Conservation (phyloP, 2,888 invertebrate species). For the Synanthedon andrenaeformis region DNA sequence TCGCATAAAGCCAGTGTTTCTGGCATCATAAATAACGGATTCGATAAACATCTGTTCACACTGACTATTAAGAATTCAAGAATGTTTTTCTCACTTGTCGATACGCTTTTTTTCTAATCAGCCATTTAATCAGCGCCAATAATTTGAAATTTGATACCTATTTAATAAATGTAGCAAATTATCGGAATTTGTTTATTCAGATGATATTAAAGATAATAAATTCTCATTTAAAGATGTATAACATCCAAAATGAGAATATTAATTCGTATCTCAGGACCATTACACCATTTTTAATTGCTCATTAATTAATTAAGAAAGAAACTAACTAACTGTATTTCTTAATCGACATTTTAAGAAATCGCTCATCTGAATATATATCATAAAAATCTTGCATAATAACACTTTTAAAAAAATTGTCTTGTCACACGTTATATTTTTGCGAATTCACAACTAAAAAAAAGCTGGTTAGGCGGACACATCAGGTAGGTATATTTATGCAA, state of each 20-base stretch:
- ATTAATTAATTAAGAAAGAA: not conserved
- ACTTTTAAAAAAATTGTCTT: not conserved
- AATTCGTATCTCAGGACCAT: conserved; percentile 1
- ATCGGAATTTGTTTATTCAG: not conserved
- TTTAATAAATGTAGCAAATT: not conserved
- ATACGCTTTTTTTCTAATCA: not conserved
- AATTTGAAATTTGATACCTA: not conserved
- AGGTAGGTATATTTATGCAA: not conserved
- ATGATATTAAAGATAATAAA: not conserved
- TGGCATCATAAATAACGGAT: conserved; percentile 14
- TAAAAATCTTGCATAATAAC: not conserved
- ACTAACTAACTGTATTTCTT: not conserved
- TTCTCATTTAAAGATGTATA: not conserved
- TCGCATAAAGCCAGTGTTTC: conserved; percentile 10
- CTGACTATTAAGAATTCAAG: not conserved
- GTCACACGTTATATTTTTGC: not conserved
- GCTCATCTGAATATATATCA: not conserved
- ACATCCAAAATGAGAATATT: not conserved
- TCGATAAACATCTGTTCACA: conserved; percentile 8
- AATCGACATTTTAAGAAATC: not conserved
- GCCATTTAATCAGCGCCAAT: not conserved
- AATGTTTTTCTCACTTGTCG: not conserved
- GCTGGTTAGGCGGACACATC: not conserved
- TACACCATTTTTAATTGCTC: not conserved
- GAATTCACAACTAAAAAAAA: not conserved